These are phyloP conservation scores for Nothobranchius furzeri DNA, from an alignment of 2,113 vertebrate genomes.

Conservation along the genomic window DNA sequence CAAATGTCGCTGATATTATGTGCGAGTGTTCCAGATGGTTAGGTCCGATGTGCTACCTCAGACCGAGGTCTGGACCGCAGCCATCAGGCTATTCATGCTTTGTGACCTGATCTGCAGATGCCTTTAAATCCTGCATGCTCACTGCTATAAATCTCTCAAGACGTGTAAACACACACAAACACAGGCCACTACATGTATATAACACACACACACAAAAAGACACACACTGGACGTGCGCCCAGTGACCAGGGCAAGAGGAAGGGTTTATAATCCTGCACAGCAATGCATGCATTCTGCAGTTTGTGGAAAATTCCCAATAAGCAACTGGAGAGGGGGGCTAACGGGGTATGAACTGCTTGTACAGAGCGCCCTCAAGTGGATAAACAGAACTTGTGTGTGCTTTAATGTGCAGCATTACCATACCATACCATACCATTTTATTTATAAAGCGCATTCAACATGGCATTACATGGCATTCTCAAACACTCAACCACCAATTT, in stretches of 20 bases:
- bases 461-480: no score
- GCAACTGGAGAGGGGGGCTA: slow-evolving; percentile 9
- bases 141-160: slow-evolving; percentile 60
- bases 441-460: no score
- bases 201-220: slow-evolving; percentile 25
- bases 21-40: slow-evolving; percentile 39
- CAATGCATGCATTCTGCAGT: slow-evolving; percentile 57
- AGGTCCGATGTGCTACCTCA: slow-evolving; percentile 47
- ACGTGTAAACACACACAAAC: slow-evolving; percentile 55
- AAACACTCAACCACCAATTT: slow-evolving; percentile 36
- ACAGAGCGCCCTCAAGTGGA: slow-evolving; percentile 59
- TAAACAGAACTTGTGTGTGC: slow-evolving; percentile 32
- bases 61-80: slow-evolving; percentile 57
- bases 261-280: slow-evolving; percentile 59
- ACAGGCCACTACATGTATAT: slow-evolving; percentile 20
- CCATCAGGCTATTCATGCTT: slow-evolving; percentile 66
- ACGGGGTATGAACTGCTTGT: background rate
- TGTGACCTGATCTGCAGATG: slow-evolving; percentile 68
- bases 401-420: background rate
- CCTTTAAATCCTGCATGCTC: slow-evolving; percentile 63
- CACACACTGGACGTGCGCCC: slow-evolving; percentile 44
- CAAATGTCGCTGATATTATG: slow-evolving; percentile 40
- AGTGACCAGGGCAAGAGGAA: slow-evolving; percentile 64
- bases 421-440: no score
- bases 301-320: slow-evolving; percentile 76